phyloP scores from a whole-genome alignment of 2,888 invertebrate genomes.

The Oxytorus armatus region DNA sequence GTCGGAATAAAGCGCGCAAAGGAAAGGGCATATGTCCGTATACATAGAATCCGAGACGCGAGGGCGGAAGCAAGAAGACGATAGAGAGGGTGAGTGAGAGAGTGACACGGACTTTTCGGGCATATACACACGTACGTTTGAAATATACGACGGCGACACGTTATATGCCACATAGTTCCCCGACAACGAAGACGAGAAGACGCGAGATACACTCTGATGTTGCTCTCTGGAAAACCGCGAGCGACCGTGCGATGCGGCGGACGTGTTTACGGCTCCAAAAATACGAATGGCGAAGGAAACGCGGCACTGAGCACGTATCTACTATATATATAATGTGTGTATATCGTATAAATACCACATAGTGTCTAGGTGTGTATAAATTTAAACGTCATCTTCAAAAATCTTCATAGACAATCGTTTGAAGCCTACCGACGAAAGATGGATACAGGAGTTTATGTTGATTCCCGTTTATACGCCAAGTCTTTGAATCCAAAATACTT shows the following conservation, averaged over 20 bases:
- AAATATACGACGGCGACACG: slow-evolving; percentile 60
- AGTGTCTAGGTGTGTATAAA: slow-evolving; percentile 8
- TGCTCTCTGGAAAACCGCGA: slow-evolving; percentile 57
- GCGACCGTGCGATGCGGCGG: slow-evolving; percentile 38
- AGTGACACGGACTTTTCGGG: slow-evolving; percentile 50
- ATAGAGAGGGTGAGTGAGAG: slow-evolving; percentile 41
- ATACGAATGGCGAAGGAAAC: slow-evolving; percentile 50
- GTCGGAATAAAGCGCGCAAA: slow-evolving; percentile 44
- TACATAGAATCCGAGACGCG: slow-evolving; percentile 29
- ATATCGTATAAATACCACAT: slow-evolving; percentile 30
- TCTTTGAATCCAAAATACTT: slow-evolving; percentile 16
- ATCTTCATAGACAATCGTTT: slow-evolving; percentile 18
- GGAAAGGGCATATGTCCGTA: slow-evolving; percentile 7
- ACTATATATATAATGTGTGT: not conserved
- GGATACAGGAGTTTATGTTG: not conserved
- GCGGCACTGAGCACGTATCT: slow-evolving; percentile 18
- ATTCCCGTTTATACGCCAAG: slow-evolving; percentile 6
- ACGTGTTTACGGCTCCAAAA: slow-evolving; percentile 68
- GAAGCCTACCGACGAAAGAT: slow-evolving; percentile 1
- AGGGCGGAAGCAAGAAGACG: slow-evolving; percentile 56
- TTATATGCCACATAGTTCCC: slow-evolving; percentile 56
- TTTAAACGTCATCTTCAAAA: slow-evolving; percentile 15
- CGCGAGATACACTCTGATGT: slow-evolving; percentile 54
- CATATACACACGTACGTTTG: slow-evolving; percentile 31
- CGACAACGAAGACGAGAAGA: slow-evolving; percentile 53